phyloP scores from a whole-genome alignment of 2,888 invertebrate genomes.

The Oligia strigilis region DNA sequence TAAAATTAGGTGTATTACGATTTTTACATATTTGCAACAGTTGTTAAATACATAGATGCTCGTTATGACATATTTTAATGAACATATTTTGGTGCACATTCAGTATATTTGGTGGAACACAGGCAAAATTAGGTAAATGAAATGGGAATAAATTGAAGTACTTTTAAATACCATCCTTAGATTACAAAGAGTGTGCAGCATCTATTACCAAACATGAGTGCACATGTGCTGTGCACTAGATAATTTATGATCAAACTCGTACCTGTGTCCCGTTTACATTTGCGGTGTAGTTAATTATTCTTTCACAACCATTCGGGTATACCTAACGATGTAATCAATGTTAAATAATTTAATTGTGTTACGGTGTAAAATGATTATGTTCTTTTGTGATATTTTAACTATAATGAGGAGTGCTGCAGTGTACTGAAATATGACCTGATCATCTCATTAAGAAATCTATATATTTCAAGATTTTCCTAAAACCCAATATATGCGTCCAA shows the following conservation, averaged over 20 bases:
- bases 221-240: background rate
- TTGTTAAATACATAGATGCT: too few relatives aligned
- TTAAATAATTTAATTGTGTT: constrained; percentile 26
- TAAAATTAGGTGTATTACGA: too few relatives aligned
- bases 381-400: too few relatives aligned
- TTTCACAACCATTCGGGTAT: constrained; percentile 42
- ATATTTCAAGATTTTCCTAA: background rate
- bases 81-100: too few relatives aligned
- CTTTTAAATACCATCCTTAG: too few relatives aligned
- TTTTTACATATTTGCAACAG: too few relatives aligned
- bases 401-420: background rate
- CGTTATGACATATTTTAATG: too few relatives aligned
- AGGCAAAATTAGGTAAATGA: too few relatives aligned
- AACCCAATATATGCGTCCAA: too few relatives aligned
- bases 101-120: too few relatives aligned
- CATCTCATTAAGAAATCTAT: too few relatives aligned
- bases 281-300: constrained; percentile 63
- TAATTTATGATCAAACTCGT: constrained; percentile 64
- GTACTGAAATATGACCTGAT: background rate
- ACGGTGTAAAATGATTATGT: background rate
- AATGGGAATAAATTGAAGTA: too few relatives aligned
- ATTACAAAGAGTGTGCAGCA: background rate
- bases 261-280: constrained; percentile 63
- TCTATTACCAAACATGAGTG: background rate
- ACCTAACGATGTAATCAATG: constrained; percentile 25